phyloP scores from a whole-genome alignment of 92 coral and sea anemone genomes.

The Epizoanthus illoricatus region DNA sequence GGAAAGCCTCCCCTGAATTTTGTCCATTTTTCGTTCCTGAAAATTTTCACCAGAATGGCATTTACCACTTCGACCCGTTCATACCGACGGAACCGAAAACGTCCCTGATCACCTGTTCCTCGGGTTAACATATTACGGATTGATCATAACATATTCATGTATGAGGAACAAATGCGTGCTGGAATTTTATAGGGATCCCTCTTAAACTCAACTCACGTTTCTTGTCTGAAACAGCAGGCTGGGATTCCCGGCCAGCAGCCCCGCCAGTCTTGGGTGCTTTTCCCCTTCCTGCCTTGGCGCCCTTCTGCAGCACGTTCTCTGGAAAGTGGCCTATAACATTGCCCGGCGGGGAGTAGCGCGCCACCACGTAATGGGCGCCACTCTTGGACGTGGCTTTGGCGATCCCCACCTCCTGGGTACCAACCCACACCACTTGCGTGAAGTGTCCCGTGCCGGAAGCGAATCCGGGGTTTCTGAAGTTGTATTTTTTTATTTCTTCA shows the following conservation, averaged over 20 bases:
- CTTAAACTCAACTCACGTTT: not conserved
- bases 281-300: slow-evolving; percentile 68
- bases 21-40: too few relatives aligned
- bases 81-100: too few relatives aligned
- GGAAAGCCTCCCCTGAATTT: too few relatives aligned
- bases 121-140: too few relatives aligned
- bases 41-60: too few relatives aligned
- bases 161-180: too few relatives aligned
- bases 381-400: slow-evolving; percentile 87
- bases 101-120: too few relatives aligned
- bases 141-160: too few relatives aligned
- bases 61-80: too few relatives aligned
- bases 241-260: slow-evolving; percentile 38
- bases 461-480: slow-evolving; percentile 87
- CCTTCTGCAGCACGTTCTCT: slow-evolving; percentile 83
- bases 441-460: slow-evolving; percentile 97
- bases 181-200: not conserved
- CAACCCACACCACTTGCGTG: slow-evolving; percentile 94
- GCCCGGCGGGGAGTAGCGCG: slow-evolving; percentile 92
- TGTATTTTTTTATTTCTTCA: slow-evolving; percentile 91
- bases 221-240: slow-evolving; percentile 55
- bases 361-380: slow-evolving; percentile 97
- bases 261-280: slow-evolving; percentile 51
- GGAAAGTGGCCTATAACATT: slow-evolving; percentile 95
- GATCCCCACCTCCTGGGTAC: slow-evolving; percentile 83